Evolutionary conservation across 35 echinoderm and acorn worm species (phyloP), one percentile per base, ranked within the genome.

Genomic region (Chiridota heheva): DNA sequence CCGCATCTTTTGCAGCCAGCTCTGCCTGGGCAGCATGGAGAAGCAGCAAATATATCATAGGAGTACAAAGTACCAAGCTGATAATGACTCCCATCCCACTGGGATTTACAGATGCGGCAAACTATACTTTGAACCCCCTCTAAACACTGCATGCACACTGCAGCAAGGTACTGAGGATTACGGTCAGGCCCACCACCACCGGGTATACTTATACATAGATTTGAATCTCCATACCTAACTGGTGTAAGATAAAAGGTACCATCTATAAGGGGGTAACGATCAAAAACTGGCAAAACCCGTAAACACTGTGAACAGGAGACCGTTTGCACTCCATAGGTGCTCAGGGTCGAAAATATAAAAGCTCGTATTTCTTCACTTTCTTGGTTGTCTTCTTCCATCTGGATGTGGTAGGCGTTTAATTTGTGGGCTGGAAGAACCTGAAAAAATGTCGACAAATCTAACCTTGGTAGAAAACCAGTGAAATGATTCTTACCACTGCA

Each of bases 61-160:
- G 89, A 91, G 81, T 98, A 98, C 20, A 98, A 67, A 8, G 95
- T 98, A 27, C 95, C 95, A 33, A 98, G 89, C 71, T 98, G 95
- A 63, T 98, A 85, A 69, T 98, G 95, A 41, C 95, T 98, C 3
- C 95, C 95, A 81, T 98, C 95, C 95, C 95, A 98, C n/a, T 85
- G 95, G 2, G 95, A 88, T 51, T 98, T 91, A 71, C 95, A 98
- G 76, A 84, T 91, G 72, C 89, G 89, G 57, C 95, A 98, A 17
- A 98, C 74, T 24, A 98, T 91, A 44, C 80, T 77, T 36, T 98
- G 89, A 2, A 88, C 95, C 40, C 95, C 95, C 62, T 91, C 95
- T 47, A 98, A 63, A 72, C 95, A 98, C 65, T 92, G 70, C 88
- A 98, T 91, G 68, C 95, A 98, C 18, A 98, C 95, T 39, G 95